These are phyloP conservation scores for Lochmaea crataegi DNA, from an alignment of 2,888 invertebrate species.

Conservation along the genomic window DNA sequence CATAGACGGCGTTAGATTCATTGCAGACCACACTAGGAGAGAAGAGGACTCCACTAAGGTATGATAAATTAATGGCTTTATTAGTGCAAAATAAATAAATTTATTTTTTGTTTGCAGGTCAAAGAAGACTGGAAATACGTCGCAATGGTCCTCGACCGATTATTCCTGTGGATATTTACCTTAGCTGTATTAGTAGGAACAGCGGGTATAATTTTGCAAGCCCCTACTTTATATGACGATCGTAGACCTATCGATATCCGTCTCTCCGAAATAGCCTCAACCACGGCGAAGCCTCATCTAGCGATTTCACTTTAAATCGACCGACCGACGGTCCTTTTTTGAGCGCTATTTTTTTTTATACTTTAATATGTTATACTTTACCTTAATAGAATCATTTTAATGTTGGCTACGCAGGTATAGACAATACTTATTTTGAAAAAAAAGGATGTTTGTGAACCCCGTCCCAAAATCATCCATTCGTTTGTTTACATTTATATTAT, in stretches of 20 bases:
- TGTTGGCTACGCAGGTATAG: background rate
- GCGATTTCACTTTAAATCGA: slow-evolving; percentile 59
- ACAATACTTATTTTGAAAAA: background rate
- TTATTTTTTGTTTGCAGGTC: slow-evolving; percentile 70
- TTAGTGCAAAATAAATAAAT: background rate
- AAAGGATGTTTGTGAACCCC: background rate
- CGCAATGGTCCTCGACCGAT: slow-evolving; percentile 95
- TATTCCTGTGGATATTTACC: slow-evolving; percentile 98
- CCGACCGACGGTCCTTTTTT: background rate
- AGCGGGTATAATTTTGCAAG: slow-evolving; percentile 93
- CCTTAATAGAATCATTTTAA: background rate
- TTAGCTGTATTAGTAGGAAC: slow-evolving; percentile 94
- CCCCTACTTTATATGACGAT: slow-evolving; percentile 93
- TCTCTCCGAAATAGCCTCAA: slow-evolving; percentile 89
- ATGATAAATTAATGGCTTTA: slow-evolving; percentile 56
- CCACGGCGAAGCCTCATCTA: slow-evolving; percentile 85
- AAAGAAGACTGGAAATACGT: slow-evolving; percentile 99
- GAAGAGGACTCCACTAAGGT: slow-evolving; percentile 93
- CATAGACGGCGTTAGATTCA: slow-evolving; percentile 91
- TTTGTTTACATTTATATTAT: background rate
- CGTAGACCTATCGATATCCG: slow-evolving; percentile 88
- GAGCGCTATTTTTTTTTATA: slow-evolving; percentile 8
- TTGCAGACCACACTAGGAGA: slow-evolving; percentile 91
- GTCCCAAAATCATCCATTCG: background rate
- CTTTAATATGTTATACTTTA: background rate